phyloP scores from a whole-genome alignment of 2,888 invertebrate genomes.

The Diloba caeruleocephala region DNA sequence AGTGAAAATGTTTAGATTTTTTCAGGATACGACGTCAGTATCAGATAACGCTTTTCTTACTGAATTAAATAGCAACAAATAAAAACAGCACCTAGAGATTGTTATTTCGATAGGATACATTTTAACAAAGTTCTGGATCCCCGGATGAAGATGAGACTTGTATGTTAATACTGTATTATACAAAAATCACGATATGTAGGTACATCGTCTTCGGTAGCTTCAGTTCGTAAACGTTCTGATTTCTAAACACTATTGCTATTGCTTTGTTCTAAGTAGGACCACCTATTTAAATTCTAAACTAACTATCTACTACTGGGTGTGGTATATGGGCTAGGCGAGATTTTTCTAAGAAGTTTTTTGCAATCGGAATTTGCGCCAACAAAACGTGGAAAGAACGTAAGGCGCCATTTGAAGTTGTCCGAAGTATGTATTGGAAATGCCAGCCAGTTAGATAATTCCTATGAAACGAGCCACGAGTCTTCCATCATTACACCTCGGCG shows the following conservation, averaged over 20 bases:
- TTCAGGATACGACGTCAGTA: no score
- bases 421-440: conserved; percentile 51
- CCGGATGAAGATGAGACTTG: no score
- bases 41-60: background rate
- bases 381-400: conserved; percentile 43
- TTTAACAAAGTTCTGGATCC: no score
- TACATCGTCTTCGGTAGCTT: no score
- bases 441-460: conserved; percentile 76
- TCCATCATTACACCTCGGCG: conserved; percentile 81
- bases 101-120: no score
- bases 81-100: no score
- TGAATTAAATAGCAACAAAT: no score
- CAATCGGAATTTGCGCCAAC: no score
- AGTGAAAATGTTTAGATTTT: no score
- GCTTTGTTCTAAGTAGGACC: conserved; percentile 22
- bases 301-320: conserved; percentile 25
- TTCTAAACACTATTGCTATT: conserved; percentile 21
- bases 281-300: conserved; percentile 39
- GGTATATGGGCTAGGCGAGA: conserved; percentile 21
- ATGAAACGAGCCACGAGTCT: conserved; percentile 73
- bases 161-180: no score
- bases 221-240: conserved; percentile 6
- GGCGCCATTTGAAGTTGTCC: conserved; percentile 43
- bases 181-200: no score
- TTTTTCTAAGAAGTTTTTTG: conserved; percentile 31